These are phyloP conservation scores for Dinocampus coccinellae DNA, from an alignment of 2,888 invertebrate species.

Conservation along the genomic window DNA sequence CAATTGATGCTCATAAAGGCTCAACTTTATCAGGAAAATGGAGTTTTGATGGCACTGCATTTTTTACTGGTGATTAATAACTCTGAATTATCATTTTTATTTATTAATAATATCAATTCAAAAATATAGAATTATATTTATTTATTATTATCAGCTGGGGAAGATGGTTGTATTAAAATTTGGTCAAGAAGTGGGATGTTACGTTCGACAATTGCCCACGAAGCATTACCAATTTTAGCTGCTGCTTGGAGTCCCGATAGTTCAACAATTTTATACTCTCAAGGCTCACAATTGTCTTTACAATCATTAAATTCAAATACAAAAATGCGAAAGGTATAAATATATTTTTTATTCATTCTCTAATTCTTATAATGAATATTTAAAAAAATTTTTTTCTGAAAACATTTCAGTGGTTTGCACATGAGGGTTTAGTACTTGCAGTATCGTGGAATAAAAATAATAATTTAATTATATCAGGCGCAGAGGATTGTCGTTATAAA, in stretches of 20 bases:
- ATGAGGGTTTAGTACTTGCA: conserved; percentile 92
- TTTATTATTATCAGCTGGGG: conserved; percentile 90
- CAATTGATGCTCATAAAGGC: conserved; percentile 91
- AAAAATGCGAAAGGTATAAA: conserved; percentile 77
- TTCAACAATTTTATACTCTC: conserved; percentile 78
- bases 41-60: conserved; percentile 96
- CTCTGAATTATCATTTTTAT: background rate
- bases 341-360: conserved; percentile 3
- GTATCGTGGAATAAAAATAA: conserved; percentile 96
- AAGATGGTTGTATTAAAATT: conserved; percentile 96
- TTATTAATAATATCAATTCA: too few relatives aligned
- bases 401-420: conserved; percentile 89
- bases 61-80: conserved; percentile 75
- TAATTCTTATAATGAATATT: background rate
- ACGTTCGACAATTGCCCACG: conserved; percentile 89
- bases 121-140: too few relatives aligned
- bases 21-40: conserved; percentile 91
- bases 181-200: conserved; percentile 97
- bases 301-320: conserved; percentile 82
- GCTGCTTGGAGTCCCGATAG: conserved; percentile 87
- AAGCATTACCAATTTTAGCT: conserved; percentile 84
- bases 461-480: conserved; percentile 92
- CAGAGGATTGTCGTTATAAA: conserved; percentile 93
- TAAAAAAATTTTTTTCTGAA: conserved; percentile 14
- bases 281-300: conserved; percentile 77